A percentile compares a stretch with the other conserved stretches of the same genome.
phyloP scores from a whole-genome alignment of 2,888 invertebrate species.

The Drosophila melanosoma region DNA sequence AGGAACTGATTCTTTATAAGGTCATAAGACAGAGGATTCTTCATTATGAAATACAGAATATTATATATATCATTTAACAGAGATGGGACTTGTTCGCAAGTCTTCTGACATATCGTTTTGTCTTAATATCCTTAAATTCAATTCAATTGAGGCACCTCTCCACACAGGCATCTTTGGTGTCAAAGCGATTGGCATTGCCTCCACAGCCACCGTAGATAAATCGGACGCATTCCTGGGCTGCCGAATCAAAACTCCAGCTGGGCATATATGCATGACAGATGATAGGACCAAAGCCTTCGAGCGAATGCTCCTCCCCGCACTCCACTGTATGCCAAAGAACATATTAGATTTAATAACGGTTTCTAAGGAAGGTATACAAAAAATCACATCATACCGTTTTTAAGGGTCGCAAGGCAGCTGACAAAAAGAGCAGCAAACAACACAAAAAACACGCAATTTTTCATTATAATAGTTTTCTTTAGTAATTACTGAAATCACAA shows the following conservation, averaged over 20 bases:
- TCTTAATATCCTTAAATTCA: not conserved
- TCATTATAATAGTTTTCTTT: slow-evolving; percentile 3
- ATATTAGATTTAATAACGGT: not conserved
- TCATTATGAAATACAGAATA: not conserved
- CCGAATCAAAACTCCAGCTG: slow-evolving; percentile 55
- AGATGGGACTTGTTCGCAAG: not conserved
- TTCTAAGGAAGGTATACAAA: not conserved
- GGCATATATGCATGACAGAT: slow-evolving; percentile 55
- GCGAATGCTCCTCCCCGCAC: slow-evolving; percentile 57
- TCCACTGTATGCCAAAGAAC: slow-evolving; percentile 39
- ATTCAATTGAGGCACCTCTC: slow-evolving; percentile 50
- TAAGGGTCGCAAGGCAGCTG: slow-evolving; percentile 4
- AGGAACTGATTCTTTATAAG: slow-evolving; percentile 23
- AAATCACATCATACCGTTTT: slow-evolving; percentile 21
- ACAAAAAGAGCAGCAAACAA: slow-evolving; percentile 1
- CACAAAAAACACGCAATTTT: slow-evolving; percentile 6
- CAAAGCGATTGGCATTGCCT: slow-evolving; percentile 71
- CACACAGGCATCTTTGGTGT: slow-evolving; percentile 49
- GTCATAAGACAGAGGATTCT: not conserved
- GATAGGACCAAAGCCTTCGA: slow-evolving; percentile 48
- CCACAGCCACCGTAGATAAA: slow-evolving; percentile 71
- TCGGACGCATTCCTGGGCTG: slow-evolving; percentile 45
- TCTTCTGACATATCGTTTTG: not conserved
- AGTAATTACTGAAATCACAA: not conserved
- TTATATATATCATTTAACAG: not conserved